Evolutionary conservation across 2,797 vertebrate species (phyloP).

Genomic region (Odontamblyopus lacepedii): DNA sequence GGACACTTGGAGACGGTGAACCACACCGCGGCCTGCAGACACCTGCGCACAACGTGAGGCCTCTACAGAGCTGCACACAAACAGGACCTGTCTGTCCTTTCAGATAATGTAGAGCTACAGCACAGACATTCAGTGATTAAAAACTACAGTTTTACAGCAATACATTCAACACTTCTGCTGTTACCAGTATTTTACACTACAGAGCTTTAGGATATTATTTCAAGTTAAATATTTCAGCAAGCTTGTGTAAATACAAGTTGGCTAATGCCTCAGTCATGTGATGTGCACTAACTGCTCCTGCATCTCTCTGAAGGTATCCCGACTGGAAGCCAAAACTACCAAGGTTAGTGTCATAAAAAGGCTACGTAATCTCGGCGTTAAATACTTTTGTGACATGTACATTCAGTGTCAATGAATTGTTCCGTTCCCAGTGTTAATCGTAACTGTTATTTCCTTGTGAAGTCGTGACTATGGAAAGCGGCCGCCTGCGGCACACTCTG

Average conservation of each 20-base stretch:
- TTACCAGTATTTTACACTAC: no score
- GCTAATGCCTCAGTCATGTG: background rate
- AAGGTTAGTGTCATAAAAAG: conserved; percentile 58
- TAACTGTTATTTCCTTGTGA: background rate
- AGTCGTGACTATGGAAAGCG: conserved; percentile 53
- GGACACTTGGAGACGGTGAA: conserved; percentile 86
- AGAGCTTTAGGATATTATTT: no score
- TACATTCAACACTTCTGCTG: no score
- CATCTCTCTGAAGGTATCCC: conserved; percentile 65
- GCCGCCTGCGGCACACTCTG: conserved; percentile 41
- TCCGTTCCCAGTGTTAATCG: background rate
- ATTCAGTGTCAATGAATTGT: no score
- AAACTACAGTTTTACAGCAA: no score
- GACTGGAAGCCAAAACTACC: conserved; percentile 61
- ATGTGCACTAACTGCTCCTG: conserved; percentile 24
- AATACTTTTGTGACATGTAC: background rate
- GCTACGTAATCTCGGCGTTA: background rate
- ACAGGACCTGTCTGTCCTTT: background rate
- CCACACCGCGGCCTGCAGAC: conserved; percentile 89
- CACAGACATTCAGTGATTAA: no score
- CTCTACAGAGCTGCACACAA: background rate
- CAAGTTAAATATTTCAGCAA: background rate
- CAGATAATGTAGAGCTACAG: no score
- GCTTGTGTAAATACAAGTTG: background rate
- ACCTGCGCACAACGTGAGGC: conserved; percentile 89